phyloP scores from a whole-genome alignment of 2,888 invertebrate genomes.

The Meandrusa payeni region DNA sequence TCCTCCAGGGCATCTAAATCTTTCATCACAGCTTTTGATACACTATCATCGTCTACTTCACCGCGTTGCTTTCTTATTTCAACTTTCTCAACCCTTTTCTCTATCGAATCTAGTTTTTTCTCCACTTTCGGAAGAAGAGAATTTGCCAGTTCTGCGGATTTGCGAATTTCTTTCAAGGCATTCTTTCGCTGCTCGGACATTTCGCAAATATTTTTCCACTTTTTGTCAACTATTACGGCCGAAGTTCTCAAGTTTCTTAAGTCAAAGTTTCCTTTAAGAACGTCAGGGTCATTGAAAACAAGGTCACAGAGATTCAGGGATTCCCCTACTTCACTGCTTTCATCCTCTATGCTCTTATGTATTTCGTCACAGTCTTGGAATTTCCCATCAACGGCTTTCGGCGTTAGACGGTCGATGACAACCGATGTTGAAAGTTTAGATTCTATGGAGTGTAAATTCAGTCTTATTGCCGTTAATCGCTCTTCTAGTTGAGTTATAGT shows the following conservation, averaged over 20 bases:
- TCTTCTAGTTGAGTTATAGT: slow-evolving; percentile 87
- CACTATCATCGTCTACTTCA: slow-evolving; percentile 73
- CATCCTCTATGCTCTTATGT: slow-evolving; percentile 87
- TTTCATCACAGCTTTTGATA: slow-evolving; percentile 79
- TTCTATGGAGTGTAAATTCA: slow-evolving; percentile 87
- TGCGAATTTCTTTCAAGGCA: slow-evolving; percentile 68
- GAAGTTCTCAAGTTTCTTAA: slow-evolving; percentile 84
- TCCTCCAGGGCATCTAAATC: slow-evolving; percentile 82
- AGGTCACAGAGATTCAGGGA: slow-evolving; percentile 90
- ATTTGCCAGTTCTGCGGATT: slow-evolving; percentile 84
- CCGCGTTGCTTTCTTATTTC: slow-evolving; percentile 67
- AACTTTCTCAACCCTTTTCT: slow-evolving; percentile 79
- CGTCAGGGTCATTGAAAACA: slow-evolving; percentile 86
- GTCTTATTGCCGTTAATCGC: slow-evolving; percentile 85
- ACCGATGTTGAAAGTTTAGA: slow-evolving; percentile 84
- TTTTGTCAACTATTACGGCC: slow-evolving; percentile 86
- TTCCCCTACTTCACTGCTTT: slow-evolving; percentile 89
- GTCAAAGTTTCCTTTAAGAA: slow-evolving; percentile 86
- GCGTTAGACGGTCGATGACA: slow-evolving; percentile 83
- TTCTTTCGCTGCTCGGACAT: slow-evolving; percentile 84
- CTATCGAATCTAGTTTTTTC: slow-evolving; percentile 79
- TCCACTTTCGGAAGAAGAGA: slow-evolving; percentile 84
- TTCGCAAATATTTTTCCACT: slow-evolving; percentile 89
- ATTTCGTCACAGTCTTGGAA: slow-evolving; percentile 86
- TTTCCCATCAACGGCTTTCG: slow-evolving; percentile 84